Percentiles rank a stretch among this genome's conserved stretches.
Evolutionary conservation across 2,888 invertebrate genomes (phyloP).

Genomic region (Nomada ferruginata): DNA sequence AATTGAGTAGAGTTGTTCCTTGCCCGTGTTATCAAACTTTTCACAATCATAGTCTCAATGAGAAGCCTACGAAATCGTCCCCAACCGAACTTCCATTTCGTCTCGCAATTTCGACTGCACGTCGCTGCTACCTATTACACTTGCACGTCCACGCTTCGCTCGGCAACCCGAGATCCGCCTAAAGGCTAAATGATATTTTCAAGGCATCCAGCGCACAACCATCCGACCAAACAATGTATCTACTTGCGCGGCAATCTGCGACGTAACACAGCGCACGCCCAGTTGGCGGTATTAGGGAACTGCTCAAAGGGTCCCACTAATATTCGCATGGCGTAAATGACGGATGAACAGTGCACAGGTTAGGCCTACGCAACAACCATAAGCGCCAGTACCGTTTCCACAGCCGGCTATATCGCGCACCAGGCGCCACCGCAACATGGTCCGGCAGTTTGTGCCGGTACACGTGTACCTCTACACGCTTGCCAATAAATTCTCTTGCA

Average conservation of each 20-base stretch:
- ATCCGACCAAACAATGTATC: slow-evolving; percentile 13
- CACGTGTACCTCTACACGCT: slow-evolving; percentile 66
- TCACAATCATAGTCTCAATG: too few relatives aligned
- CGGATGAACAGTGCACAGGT: slow-evolving; percentile 65
- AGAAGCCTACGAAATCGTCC: too few relatives aligned
- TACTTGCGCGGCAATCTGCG: slow-evolving; percentile 33
- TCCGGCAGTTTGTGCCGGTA: slow-evolving; percentile 70
- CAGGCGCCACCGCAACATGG: slow-evolving; percentile 78
- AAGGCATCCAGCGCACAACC: slow-evolving; percentile 35
- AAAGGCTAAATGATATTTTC: slow-evolving; percentile 30
- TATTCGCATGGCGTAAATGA: slow-evolving; percentile 61
- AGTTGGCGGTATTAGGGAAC: slow-evolving; percentile 53
- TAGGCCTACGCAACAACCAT: slow-evolving; percentile 70
- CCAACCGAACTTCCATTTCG: too few relatives aligned
- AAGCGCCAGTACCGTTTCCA: slow-evolving; percentile 61
- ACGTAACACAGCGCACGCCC: slow-evolving; percentile 55
- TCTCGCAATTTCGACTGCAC: too few relatives aligned
- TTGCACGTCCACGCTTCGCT: neutral
- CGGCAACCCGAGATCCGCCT: slow-evolving; percentile 4
- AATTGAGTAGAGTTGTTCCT: too few relatives aligned
- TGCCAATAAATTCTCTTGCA: slow-evolving; percentile 74
- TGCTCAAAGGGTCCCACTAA: slow-evolving; percentile 59
- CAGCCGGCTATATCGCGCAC: slow-evolving; percentile 71
- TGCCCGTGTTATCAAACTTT: too few relatives aligned
- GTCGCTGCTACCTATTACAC: neutral